Conservation (phyloP, 2,888 invertebrate species). For the Timema cristinae region DNA sequence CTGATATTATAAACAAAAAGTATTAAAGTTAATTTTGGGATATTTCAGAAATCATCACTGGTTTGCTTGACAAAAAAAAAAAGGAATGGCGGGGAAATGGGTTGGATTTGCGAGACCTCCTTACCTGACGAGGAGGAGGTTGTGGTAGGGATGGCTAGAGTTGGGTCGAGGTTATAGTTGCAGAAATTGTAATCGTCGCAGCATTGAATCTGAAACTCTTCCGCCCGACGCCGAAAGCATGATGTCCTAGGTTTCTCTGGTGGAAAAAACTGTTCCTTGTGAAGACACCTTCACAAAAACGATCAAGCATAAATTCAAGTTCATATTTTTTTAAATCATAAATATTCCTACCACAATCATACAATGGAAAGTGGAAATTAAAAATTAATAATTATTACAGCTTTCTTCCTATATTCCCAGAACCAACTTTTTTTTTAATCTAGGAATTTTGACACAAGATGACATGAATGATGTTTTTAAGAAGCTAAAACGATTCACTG, state of each 20-base stretch:
- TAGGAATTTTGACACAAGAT: no score
- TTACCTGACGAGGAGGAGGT: constrained; percentile 43
- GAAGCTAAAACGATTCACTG: no score
- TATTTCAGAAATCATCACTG: no score
- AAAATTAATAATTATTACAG: no score
- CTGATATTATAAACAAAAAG: no score
- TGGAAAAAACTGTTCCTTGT: constrained; percentile 54
- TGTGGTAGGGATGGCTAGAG: constrained; percentile 45
- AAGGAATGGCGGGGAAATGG: constrained; percentile 9
- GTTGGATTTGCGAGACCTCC: constrained; percentile 22
- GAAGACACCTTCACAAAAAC: constrained; percentile 48
- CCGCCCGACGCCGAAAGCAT: constrained; percentile 46
- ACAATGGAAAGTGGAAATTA: no score
- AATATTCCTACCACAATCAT: no score
- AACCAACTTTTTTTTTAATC: no score
- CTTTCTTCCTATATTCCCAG: no score
- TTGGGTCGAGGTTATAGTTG: constrained; percentile 50
- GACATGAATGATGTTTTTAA: no score
- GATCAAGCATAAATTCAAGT: not conserved
- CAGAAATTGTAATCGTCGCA: constrained; percentile 58
- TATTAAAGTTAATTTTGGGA: no score
- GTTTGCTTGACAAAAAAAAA: not conserved
- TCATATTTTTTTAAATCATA: no score
- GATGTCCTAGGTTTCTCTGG: constrained; percentile 52
- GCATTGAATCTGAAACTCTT: constrained; percentile 45